These are phyloP conservation scores for Diacarnus erythraeanus DNA, from an alignment of 37 sponge, comb jelly and placozoan genomes.

Conservation along the genomic window DNA sequence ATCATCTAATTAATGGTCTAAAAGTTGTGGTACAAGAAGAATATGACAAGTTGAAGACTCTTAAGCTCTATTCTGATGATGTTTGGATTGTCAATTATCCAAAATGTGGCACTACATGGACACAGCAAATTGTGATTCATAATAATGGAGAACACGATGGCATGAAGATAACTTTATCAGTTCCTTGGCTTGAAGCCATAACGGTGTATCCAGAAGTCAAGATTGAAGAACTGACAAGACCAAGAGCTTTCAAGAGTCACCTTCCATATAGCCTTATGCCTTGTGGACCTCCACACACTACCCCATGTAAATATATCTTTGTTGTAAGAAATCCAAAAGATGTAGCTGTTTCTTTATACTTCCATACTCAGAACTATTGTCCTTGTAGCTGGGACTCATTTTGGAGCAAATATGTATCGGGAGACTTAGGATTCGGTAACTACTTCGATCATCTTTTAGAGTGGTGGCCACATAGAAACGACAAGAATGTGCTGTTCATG, in stretches of 20 bases:
- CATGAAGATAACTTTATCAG: neutral
- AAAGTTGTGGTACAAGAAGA: neutral
- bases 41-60: neutral
- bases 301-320: conserved; percentile 68
- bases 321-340: conserved; percentile 73
- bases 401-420: conserved; percentile 1
- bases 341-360: conserved; percentile 53
- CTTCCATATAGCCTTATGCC: conserved; percentile 47
- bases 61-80: conserved; percentile 25
- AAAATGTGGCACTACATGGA: conserved; percentile 43
- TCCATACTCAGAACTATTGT: neutral
- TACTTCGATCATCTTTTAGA: conserved; percentile 58
- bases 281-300: conserved; percentile 40
- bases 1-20: neutral
- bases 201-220: neutral
- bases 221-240: neutral
- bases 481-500: conserved; percentile 48
- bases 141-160: conserved; percentile 2
- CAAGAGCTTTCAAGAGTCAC: conserved; percentile 69
- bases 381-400: neutral
- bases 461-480: conserved; percentile 54
- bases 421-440: conserved; percentile 36
- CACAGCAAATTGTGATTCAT: conserved; percentile 28
- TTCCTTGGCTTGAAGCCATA: conserved; percentile 20
- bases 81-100: conserved; percentile 25